phyloP scores from a whole-genome alignment of 2,888 invertebrate genomes.

The Eristalis tenax region DNA sequence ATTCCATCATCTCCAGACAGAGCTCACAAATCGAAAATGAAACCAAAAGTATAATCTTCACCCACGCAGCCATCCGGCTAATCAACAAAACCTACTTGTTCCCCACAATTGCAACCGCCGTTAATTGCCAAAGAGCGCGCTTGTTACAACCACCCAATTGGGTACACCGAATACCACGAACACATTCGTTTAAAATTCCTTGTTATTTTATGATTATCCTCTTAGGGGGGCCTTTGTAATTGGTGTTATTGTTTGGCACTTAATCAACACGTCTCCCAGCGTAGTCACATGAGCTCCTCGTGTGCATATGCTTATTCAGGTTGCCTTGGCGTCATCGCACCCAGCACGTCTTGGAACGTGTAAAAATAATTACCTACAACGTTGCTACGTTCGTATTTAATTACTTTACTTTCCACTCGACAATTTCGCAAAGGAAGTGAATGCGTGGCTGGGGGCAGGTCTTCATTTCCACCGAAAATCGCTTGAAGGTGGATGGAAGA shows the following conservation, averaged over 20 bases:
- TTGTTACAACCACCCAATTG: conserved; percentile 23
- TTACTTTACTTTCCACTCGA: conserved; percentile 5
- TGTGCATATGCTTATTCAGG: conserved; percentile 35
- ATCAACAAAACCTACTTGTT: conserved; percentile 26
- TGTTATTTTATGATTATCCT: conserved; percentile 60
- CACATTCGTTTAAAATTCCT: conserved; percentile 36
- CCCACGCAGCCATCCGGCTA: neutral
- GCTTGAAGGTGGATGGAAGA: neutral
- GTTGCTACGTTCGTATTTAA: conserved; percentile 21
- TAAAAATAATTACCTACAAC: conserved; percentile 35
- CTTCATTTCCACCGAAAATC: neutral
- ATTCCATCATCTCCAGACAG: neutral
- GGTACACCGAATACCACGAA: conserved; percentile 7
- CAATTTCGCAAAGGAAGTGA: neutral
- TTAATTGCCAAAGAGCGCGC: conserved; percentile 22
- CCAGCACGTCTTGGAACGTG: conserved; percentile 22
- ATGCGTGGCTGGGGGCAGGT: neutral
- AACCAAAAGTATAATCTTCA: neutral
- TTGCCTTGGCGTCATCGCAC: neutral
- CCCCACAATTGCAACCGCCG: conserved; percentile 24
- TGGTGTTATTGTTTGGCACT: conserved; percentile 59
- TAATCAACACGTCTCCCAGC: conserved; percentile 38
- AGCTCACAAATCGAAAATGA: neutral
- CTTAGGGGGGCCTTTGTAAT: conserved; percentile 44
- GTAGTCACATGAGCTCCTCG: neutral